These are phyloP conservation scores for Beroe forskalii DNA, from an alignment of 37 sponge, comb jelly and placozoan species.

Conservation along the genomic window DNA sequence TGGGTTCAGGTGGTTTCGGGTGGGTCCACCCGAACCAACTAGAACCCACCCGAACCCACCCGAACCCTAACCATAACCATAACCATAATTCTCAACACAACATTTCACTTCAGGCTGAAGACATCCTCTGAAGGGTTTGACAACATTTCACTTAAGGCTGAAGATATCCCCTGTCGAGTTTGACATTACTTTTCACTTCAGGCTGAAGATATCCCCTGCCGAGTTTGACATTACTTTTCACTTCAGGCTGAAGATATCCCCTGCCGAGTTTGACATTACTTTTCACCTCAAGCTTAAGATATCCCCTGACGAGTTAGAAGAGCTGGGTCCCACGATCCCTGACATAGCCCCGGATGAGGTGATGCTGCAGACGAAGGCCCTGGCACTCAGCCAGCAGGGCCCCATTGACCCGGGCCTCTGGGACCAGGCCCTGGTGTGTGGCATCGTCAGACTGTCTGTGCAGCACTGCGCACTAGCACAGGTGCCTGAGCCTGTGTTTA, in stretches of 20 bases:
- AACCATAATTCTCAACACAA: no score
- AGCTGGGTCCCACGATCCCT: constrained; percentile 41
- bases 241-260: neutral
- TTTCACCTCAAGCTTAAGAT: constrained; percentile 29
- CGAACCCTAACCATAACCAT: no score
- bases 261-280: neutral
- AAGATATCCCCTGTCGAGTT: no score
- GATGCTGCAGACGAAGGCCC: constrained; percentile 55
- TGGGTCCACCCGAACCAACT: no score
- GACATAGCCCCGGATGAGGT: constrained; percentile 52
- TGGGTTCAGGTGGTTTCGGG: no score
- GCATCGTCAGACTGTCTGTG: constrained; percentile 2
- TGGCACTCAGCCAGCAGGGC: neutral
- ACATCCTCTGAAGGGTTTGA: no score
- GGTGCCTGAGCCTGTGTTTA: neutral
- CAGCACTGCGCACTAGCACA: constrained; percentile 30
- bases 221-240: no score
- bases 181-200: no score
- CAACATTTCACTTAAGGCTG: no score
- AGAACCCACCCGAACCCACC: no score
- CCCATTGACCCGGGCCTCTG: neutral
- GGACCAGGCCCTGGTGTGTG: constrained; percentile 61
- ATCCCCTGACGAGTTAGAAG: neutral
- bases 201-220: no score
- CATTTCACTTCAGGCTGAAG: no score